These are phyloP conservation scores for Pardalotus punctatus DNA, from an alignment of 2,113 vertebrate species.

Conservation along the genomic window DNA sequence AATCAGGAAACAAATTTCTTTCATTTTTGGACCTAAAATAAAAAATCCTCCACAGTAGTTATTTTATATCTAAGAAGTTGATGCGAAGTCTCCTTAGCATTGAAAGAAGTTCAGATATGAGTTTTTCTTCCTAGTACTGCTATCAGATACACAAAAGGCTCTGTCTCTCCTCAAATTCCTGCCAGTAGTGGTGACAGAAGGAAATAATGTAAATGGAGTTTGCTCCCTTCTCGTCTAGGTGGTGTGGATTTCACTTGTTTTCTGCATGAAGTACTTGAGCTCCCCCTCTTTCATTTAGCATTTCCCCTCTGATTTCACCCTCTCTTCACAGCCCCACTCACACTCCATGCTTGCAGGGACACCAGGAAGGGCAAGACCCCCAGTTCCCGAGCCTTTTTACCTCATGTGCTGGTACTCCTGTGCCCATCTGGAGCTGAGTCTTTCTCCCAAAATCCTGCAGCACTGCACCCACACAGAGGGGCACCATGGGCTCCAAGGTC, in stretches of 20 bases:
- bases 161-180: background rate
- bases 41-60: background rate
- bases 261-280: background rate
- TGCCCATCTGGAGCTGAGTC: background rate
- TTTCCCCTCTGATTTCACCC: background rate
- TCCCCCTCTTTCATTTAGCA: background rate
- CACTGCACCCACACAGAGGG: rapidly evolving
- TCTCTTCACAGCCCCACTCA: background rate
- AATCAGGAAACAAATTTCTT: slow-evolving; percentile 34
- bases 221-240: background rate
- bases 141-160: slow-evolving; percentile 1
- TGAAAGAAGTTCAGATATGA: slow-evolving; percentile 1
- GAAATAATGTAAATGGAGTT: background rate
- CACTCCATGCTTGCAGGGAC: background rate
- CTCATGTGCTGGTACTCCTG: rapidly evolving
- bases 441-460: background rate
- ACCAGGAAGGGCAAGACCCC: background rate
- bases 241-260: background rate
- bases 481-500: background rate
- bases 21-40: background rate
- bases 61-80: background rate
- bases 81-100: background rate
- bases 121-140: background rate
- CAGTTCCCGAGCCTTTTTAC: background rate
- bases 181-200: background rate